These are phyloP conservation scores for Terrapene triunguis DNA, from an alignment of 2,113 vertebrate species.

Conservation along the genomic window DNA sequence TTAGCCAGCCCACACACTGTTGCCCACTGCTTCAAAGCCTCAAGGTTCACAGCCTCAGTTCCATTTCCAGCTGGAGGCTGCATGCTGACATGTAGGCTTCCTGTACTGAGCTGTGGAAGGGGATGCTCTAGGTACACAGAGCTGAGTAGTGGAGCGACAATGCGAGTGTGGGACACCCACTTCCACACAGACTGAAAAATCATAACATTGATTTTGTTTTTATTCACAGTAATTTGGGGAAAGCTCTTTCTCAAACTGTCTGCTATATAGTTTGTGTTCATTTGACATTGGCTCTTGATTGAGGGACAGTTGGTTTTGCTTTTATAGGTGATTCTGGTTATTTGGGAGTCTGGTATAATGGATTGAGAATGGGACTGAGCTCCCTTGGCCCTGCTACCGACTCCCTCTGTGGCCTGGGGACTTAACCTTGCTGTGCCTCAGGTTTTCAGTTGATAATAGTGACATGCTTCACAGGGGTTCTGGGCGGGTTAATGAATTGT, in stretches of 20 bases:
- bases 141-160: not conserved
- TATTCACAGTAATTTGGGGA: not conserved
- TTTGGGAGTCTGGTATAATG: not conserved
- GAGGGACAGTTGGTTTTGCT: not conserved
- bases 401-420: not conserved
- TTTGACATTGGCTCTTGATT: not conserved
- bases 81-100: not conserved
- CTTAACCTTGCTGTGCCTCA: not conserved
- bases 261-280: not conserved
- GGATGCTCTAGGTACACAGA: rapidly evolving
- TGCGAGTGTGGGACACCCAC: not conserved
- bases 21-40: not conserved
- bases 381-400: not conserved
- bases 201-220: not conserved
- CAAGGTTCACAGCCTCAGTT: not conserved
- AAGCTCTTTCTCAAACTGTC: not conserved
- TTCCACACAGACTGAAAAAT: not conserved
- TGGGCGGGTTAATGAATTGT: not conserved
- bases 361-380: not conserved
- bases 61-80: not conserved
- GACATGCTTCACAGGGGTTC: not conserved
- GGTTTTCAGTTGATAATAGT: not conserved
- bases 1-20: not conserved
- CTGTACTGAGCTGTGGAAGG: not conserved
- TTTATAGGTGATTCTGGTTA: not conserved